These are phyloP conservation scores for Sapayoa aenigma DNA, from an alignment of 2,113 vertebrate species.

Conservation along the genomic window DNA sequence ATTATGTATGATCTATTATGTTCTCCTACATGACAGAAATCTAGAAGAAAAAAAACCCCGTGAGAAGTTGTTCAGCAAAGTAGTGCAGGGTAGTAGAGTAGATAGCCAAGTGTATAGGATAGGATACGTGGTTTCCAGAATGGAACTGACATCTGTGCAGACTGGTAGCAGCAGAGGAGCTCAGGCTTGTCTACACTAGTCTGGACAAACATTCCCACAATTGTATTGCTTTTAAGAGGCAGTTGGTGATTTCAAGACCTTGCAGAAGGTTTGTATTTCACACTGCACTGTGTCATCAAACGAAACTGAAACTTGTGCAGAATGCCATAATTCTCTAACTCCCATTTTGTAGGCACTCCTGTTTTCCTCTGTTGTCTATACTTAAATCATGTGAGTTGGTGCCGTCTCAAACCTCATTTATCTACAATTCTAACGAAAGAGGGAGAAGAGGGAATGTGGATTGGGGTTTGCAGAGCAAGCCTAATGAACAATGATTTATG, in stretches of 20 bases:
- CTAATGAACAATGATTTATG: not conserved
- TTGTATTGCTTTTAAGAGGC: not conserved
- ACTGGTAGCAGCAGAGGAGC: not conserved
- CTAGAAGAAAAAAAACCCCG: not conserved
- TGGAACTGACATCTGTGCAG: not conserved
- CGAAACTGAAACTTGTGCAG: not conserved
- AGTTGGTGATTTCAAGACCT: accelerated
- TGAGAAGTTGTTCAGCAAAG: not conserved
- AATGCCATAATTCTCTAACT: not conserved
- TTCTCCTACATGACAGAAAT: not conserved
- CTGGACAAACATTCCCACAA: not conserved
- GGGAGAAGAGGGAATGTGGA: not conserved
- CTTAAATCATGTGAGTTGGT: not conserved
- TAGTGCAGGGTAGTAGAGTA: not conserved
- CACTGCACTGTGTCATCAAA: not conserved
- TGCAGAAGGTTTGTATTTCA: not conserved
- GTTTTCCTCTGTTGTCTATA: not conserved
- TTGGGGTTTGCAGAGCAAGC: not conserved
- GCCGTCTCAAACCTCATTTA: not conserved
- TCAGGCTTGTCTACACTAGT: not conserved
- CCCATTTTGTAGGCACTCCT: not conserved
- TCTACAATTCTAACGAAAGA: not conserved
- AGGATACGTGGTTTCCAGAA: not conserved
- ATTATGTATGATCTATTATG: not conserved
- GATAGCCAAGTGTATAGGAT: not conserved